phyloP scores from a whole-genome alignment of 1,140 invertebrate genomes.

The Leptoteleia sp. region DNA sequence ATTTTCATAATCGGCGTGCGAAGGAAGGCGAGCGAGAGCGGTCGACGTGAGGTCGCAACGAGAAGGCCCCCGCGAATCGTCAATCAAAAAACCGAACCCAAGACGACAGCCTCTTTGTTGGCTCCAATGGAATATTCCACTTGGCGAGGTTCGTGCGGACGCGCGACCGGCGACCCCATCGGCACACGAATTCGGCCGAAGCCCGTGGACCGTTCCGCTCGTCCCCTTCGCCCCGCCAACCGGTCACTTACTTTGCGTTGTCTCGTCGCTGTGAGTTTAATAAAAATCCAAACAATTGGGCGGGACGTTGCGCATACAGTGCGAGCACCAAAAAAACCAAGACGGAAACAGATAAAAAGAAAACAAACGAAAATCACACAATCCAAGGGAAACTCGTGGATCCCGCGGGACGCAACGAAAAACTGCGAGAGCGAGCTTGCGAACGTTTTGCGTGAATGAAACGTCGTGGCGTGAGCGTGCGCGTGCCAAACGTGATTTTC shows the following conservation, averaged over 20 bases:
- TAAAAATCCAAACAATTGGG: conserved; percentile 35
- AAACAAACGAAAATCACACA: conserved; percentile 14
- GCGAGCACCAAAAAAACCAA: no score
- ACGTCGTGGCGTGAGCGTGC: conserved; percentile 40
- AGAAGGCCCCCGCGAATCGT: no score
- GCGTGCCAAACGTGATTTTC: conserved; percentile 48
- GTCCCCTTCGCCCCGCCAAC: neutral
- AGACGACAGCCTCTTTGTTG: no score
- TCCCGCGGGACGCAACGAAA: conserved; percentile 14
- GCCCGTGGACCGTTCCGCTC: neutral
- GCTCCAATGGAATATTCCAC: conserved; percentile 37
- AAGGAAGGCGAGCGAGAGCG: no score
- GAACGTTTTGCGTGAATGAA: no score
- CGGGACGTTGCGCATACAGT: no score
- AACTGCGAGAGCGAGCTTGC: conserved; percentile 7
- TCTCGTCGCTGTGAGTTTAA: conserved; percentile 4
- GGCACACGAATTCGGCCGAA: no score
- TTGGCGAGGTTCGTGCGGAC: neutral
- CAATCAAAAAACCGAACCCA: no score
- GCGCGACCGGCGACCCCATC: neutral
- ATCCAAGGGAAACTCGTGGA: no score
- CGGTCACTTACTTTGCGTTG: conserved; percentile 37
- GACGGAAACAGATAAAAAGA: conserved; percentile 19
- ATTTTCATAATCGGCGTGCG: no score
- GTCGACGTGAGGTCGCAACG: no score